These are phyloP conservation scores for Protonemura montana DNA, from an alignment of 2,888 invertebrate species.

Conservation along the genomic window DNA sequence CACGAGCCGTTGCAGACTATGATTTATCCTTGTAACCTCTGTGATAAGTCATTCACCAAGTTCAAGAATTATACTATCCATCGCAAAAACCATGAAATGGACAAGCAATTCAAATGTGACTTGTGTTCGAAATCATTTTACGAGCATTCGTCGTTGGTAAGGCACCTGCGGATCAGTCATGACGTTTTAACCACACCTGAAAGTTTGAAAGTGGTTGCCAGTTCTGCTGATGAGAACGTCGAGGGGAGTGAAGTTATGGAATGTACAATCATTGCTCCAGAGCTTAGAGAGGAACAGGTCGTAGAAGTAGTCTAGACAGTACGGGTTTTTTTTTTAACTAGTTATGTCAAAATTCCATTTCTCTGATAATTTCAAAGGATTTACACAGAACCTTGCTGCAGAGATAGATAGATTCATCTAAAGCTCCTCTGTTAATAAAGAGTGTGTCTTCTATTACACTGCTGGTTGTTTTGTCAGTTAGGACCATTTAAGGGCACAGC, in stretches of 20 bases:
- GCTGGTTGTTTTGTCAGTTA: no score
- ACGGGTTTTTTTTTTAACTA: no score
- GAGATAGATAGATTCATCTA: no score
- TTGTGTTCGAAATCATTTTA: conserved; percentile 8
- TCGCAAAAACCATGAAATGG: not conserved
- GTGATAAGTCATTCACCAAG: not conserved
- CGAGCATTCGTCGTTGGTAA: not conserved
- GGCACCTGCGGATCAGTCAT: conserved; percentile 25
- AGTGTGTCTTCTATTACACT: no score
- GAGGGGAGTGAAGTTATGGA: not conserved
- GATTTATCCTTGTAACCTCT: not conserved
- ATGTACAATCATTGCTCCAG: not conserved
- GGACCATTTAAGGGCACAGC: no score
- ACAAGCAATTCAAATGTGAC: not conserved
- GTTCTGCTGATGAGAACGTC: not conserved
- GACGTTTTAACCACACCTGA: not conserved
- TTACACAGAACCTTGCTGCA: no score
- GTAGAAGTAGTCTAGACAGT: not conserved
- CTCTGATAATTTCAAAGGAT: no score
- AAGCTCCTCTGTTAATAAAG: no score
- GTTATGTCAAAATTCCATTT: no score
- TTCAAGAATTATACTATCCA: not conserved
- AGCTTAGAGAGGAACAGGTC: not conserved
- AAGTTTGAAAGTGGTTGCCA: not conserved
- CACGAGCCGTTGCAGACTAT: not conserved